Percentiles rank a stretch among this genome's conserved stretches.
phyloP scores from a whole-genome alignment of 2,797 vertebrate species.

The Mallotus villosus region DNA sequence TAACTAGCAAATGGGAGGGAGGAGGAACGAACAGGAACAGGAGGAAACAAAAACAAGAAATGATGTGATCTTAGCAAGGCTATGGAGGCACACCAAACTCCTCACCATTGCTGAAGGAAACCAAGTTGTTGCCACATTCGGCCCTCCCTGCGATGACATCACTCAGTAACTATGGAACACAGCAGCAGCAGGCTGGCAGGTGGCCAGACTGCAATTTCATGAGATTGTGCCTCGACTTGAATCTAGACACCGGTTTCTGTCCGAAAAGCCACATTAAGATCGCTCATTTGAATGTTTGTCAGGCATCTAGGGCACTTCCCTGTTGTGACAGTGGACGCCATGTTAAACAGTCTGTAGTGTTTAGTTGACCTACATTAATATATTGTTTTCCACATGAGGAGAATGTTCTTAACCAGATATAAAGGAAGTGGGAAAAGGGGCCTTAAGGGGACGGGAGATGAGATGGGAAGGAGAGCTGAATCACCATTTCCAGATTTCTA shows the following conservation, averaged over 20 bases:
- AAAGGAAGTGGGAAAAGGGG: slow-evolving; percentile 33
- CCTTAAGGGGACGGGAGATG: neutral
- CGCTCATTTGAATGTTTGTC: no score
- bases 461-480: neutral
- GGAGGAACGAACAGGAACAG: no score
- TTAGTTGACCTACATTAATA: slow-evolving; percentile 72
- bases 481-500: slow-evolving; percentile 28
- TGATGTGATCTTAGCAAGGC: no score
- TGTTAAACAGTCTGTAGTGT: slow-evolving; percentile 41
- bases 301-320: slow-evolving; percentile 34
- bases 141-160: slow-evolving; percentile 41
- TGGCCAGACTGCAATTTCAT: slow-evolving; percentile 38
- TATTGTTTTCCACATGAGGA: slow-evolving; percentile 69
- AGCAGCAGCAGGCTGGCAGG: slow-evolving; percentile 29
- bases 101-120: slow-evolving; percentile 5
- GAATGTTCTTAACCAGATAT: slow-evolving; percentile 57
- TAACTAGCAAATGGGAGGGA: no score
- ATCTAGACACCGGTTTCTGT: neutral
- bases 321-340: slow-evolving; percentile 44
- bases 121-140: slow-evolving; percentile 48
- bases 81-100: no score
- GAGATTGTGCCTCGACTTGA: neutral
- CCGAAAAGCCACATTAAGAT: no score
- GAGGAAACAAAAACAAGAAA: no score
- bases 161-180: slow-evolving; percentile 19